These are phyloP conservation scores for Calliopum simillimum DNA, from an alignment of 2,888 invertebrate genomes.

Conservation along the genomic window DNA sequence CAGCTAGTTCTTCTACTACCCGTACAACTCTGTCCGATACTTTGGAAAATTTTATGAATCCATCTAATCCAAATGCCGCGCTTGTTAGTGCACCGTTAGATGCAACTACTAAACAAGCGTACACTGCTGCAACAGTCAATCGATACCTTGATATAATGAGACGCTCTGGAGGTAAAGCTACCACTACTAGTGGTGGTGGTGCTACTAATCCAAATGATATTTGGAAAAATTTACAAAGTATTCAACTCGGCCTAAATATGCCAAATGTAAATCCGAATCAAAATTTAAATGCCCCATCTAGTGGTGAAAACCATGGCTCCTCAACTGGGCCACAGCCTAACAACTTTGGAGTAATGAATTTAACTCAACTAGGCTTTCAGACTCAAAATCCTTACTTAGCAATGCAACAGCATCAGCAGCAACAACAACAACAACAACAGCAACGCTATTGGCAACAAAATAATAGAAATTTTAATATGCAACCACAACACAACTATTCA, in stretches of 20 bases:
- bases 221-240: slow-evolving; percentile 29
- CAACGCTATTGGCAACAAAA: too few relatives aligned
- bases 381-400: slow-evolving; percentile 19
- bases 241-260: slow-evolving; percentile 15
- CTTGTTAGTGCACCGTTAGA: slow-evolving; percentile 28
- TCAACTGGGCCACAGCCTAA: background rate
- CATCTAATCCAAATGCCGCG: slow-evolving; percentile 28
- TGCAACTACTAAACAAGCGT: slow-evolving; percentile 35
- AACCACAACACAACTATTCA: too few relatives aligned
- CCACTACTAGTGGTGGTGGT: slow-evolving; percentile 12
- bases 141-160: slow-evolving; percentile 25
- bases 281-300: background rate
- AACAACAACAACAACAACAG: too few relatives aligned
- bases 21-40: slow-evolving; percentile 53
- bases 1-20: slow-evolving; percentile 31
- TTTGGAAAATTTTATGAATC: slow-evolving; percentile 50
- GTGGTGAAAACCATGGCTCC: background rate
- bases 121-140: slow-evolving; percentile 24
- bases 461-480: too few relatives aligned
- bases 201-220: slow-evolving; percentile 11
- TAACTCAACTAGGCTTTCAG: slow-evolving; percentile 5
- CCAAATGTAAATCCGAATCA: slow-evolving; percentile 2
- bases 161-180: slow-evolving; percentile 18
- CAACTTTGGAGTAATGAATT: slow-evolving; percentile 3
- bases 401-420: background rate